Evolutionary conservation across 2,113 vertebrate genomes (phyloP).

Genomic region (Falco punctatus): DNA sequence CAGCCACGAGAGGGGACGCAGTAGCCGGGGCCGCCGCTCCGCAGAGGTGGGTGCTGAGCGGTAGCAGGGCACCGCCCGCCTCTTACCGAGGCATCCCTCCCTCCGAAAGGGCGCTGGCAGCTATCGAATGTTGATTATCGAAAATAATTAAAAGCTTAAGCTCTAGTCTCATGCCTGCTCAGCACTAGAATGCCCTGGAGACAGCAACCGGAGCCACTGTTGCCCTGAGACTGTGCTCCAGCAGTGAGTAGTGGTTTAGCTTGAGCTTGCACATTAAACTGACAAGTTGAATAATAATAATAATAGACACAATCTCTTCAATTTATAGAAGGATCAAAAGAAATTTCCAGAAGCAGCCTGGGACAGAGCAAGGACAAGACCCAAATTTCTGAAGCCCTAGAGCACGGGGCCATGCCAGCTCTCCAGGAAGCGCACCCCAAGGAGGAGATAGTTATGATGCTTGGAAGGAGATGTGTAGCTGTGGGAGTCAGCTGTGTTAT

Average conservation of each 20-base stretch:
- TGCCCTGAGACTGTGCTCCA: rapidly evolving
- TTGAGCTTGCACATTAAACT: neutral
- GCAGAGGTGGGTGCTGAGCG: rapidly evolving
- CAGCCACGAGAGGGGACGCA: neutral
- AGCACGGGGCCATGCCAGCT: rapidly evolving
- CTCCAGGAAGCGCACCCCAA: neutral
- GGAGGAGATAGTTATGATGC: neutral
- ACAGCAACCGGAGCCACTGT: neutral
- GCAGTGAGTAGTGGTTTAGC: neutral
- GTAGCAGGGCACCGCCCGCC: too few relatives aligned
- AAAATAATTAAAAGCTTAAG: neutral
- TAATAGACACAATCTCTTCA: neutral
- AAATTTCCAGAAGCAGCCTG: neutral
- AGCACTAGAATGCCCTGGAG: neutral
- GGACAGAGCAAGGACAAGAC: neutral
- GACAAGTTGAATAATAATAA: neutral
- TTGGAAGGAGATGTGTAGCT: neutral
- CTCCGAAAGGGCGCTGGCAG: neutral
- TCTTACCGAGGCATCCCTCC: neutral
- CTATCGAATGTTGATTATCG: neutral
- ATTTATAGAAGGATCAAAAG: neutral
- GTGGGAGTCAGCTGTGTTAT: neutral
- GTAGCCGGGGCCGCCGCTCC: neutral
- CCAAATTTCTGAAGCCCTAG: neutral
- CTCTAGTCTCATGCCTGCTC: neutral